phyloP scores from a whole-genome alignment of 2,888 invertebrate genomes.

The Meteorus cinctellus region DNA sequence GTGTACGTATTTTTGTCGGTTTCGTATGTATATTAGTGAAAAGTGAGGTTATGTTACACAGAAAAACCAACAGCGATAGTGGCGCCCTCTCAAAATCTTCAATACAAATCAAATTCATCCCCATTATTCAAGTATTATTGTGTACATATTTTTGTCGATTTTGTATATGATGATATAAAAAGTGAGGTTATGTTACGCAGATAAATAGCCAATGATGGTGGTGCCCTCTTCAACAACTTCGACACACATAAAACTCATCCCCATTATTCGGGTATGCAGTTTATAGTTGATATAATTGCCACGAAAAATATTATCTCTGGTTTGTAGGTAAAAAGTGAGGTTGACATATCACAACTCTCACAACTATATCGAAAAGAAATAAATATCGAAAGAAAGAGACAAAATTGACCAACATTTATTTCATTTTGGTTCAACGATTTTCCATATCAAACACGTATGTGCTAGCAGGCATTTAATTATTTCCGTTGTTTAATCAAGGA shows the following conservation, averaged over 20 bases:
- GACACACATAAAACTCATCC: no score
- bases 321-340: not conserved
- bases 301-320: not conserved
- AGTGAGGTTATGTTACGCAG: slow-evolving; percentile 6
- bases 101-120: no score
- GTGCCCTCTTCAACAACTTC: no score
- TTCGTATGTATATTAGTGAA: not conserved
- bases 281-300: no score
- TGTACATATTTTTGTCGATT: not conserved
- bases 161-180: not conserved
- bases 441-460: not conserved
- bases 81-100: no score
- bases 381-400: not conserved
- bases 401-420: not conserved
- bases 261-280: no score
- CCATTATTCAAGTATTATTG: no score
- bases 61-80: not conserved
- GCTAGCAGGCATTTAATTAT: not conserved
- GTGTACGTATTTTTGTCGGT: not conserved
- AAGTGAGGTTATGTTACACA: slow-evolving; percentile 1
- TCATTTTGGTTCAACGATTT: not conserved
- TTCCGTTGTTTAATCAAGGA: not conserved
- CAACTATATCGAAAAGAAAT: not conserved
- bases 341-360: not conserved
- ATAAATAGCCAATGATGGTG: not conserved